Evolutionary conservation across 2,113 vertebrate genomes (phyloP).

Genomic region (Electrona antarctica): DNA sequence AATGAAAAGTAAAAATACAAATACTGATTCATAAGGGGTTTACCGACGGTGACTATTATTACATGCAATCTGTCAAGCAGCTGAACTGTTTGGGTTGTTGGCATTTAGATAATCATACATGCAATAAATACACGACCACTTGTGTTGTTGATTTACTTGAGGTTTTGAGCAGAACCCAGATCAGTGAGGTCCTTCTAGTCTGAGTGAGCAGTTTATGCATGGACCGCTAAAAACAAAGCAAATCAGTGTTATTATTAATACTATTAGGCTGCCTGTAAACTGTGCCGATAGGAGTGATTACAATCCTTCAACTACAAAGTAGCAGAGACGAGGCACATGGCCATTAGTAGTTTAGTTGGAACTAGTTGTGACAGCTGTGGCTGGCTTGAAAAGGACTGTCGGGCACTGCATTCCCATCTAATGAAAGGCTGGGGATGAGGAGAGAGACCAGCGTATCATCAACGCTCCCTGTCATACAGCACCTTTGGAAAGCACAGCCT

Average conservation of each 20-base stretch:
- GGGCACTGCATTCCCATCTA: slow-evolving; percentile 55
- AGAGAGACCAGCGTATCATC: slow-evolving; percentile 43
- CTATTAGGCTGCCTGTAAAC: background rate
- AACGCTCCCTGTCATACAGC: slow-evolving; percentile 39
- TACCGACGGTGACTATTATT: background rate
- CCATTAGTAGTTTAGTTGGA: slow-evolving; percentile 18
- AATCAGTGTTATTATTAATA: background rate
- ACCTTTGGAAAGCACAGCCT: slow-evolving; percentile 21
- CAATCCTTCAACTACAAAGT: slow-evolving; percentile 5
- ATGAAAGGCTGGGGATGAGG: slow-evolving; percentile 61
- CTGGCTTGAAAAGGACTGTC: slow-evolving; percentile 48
- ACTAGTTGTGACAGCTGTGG: slow-evolving; percentile 35
- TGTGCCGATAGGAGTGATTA: slow-evolving; percentile 1
- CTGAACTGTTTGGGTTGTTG: too few relatives aligned
- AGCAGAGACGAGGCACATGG: slow-evolving; percentile 20
- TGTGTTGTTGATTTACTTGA: too few relatives aligned
- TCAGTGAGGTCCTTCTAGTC: too few relatives aligned
- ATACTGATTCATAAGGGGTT: background rate
- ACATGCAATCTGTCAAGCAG: too few relatives aligned
- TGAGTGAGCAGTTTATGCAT: too few relatives aligned
- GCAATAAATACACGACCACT: too few relatives aligned
- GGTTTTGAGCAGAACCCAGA: too few relatives aligned
- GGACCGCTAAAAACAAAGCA: too few relatives aligned
- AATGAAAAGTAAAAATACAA: background rate
- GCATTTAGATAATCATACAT: too few relatives aligned